Evolutionary conservation across 92 coral and sea anemone species (phyloP), one percentile per base, ranked within the genome.

Genomic region (Plumapathes pennacea): DNA sequence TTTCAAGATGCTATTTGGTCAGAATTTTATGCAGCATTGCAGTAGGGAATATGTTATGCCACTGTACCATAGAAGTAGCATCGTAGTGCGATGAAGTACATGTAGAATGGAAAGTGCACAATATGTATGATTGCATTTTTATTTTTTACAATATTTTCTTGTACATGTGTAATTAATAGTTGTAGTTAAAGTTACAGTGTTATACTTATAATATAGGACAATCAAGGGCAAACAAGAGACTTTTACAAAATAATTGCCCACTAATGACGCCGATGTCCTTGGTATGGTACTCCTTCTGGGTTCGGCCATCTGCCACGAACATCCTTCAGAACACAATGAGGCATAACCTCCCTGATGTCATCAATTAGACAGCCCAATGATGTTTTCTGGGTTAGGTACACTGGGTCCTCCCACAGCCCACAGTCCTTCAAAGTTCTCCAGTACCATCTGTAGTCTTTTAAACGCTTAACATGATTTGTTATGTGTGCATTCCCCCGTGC

Each of bases 271-370:
- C 27, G 49, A 24, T 71, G 69, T 33, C 70, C 78, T 61, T 27
- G 59, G 69, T 71, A 71, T 20, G 78, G 78, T 29, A 71, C 54
- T 17, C 55, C 49, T 38, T 69, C 62, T 40, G 78, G 78, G 38
- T 71, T 71, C 17, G 78, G 70, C 78, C 78, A 71, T 28, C 78
- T 48, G 25, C 27, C 38, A 4, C 78, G 37, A 2, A 71, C 69
- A 39, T 71, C 78, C 28, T 60, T 61, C 7, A 71, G 69, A 34
- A 59, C 70, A 34, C 78, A 71, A 41, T 37, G 49, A 8, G 78
- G 78, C 78, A 71, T 71, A 19, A 71, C 70, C 31, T 71, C 78
- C 10, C 78, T 60, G 32, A 71, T 43, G 51, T 71, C 69, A 23
- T 62, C 51, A 18, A 71, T 49, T 19, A 48, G 62, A 40, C 62